Conservation (phyloP, 2,888 invertebrate species). For the Pterobdella sp. region DNA sequence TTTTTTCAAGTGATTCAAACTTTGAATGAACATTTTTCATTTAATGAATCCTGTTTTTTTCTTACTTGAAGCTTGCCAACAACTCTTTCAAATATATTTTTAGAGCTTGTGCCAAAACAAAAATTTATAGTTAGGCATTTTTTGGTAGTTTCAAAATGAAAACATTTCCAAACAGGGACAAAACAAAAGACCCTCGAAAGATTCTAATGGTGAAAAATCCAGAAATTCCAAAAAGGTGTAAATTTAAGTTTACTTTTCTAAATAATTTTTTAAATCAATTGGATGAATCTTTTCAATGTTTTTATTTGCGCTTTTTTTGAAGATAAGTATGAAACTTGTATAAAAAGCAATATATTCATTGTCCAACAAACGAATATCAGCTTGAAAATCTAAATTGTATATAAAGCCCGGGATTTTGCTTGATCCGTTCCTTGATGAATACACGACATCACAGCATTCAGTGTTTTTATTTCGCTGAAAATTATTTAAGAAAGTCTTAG, state of each 20-base stretch:
- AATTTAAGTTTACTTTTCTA: too few relatives aligned
- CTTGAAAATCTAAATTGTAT: neutral
- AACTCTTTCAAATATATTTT: too few relatives aligned
- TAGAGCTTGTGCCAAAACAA: too few relatives aligned
- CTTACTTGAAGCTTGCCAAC: too few relatives aligned
- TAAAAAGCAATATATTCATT: too few relatives aligned
- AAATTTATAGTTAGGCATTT: too few relatives aligned
- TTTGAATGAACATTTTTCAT: too few relatives aligned
- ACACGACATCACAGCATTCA: neutral
- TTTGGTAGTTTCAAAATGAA: neutral
- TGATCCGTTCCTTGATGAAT: neutral
- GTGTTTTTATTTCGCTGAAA: neutral
- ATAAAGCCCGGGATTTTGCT: neutral
- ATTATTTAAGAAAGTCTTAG: neutral
- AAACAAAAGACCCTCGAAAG: neutral
- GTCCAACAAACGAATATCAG: too few relatives aligned
- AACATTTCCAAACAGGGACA: neutral
- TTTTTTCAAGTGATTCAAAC: too few relatives aligned
- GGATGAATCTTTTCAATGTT: too few relatives aligned
- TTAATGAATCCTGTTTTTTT: too few relatives aligned
- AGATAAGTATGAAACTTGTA: neutral
- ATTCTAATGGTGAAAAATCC: neutral
- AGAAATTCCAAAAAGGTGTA: neutral
- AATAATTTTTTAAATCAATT: too few relatives aligned
- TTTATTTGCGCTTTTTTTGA: neutral